Evolutionary conservation across 2,888 invertebrate species (phyloP), one percentile per base, ranked within the genome.

Genomic region (Xanthia togata): DNA sequence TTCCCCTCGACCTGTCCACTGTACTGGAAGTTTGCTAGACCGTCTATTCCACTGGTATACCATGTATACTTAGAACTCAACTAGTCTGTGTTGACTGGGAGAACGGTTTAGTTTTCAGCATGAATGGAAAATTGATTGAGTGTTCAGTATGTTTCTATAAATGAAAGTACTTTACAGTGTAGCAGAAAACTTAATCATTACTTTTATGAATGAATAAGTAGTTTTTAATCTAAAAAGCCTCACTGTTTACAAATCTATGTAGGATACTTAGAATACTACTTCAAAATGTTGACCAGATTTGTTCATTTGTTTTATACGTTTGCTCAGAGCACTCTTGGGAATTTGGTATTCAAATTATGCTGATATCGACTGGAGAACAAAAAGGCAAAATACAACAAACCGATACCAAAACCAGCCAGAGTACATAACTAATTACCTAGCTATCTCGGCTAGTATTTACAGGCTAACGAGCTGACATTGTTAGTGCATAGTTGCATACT

Each of bases 11-110:
- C 87, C 88, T 84, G 90, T 83, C 89, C 91, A 88, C 80, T 92
- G 91, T 89, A 89, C 85, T 91, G 92, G 91, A 93, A 93, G 89
- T 83, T 82, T 69, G 76, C 81, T 78, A 69, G 57, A 64, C 83
- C 79, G 73, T 78, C 77, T 69, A 84, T 79, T 73, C 64, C 76
- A 80, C 47, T 73, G 64, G 63, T 81, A 68, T 64, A 41, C 63
- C n/a, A 1, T 64, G 11, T 85, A 86, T 81, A 86, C 79, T 72
- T 79, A 79, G 81, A 87, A 67, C 44, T 69, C 12, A 35, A 67
- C 72, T 60, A 63, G 71, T 70, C 70, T 78, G 50, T 55, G 57
- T 76, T 38, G 69, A 50, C 31, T 73, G 23, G n/a, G n/a, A 69
- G 63, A 47, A 70, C 41, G 53, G n/a, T 60, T 83, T 60, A 20